Percentiles rank a stretch among this genome's conserved stretches.
Conservation (phyloP, 2,888 invertebrate genomes). For the Lamellibrachia columna region DNA sequence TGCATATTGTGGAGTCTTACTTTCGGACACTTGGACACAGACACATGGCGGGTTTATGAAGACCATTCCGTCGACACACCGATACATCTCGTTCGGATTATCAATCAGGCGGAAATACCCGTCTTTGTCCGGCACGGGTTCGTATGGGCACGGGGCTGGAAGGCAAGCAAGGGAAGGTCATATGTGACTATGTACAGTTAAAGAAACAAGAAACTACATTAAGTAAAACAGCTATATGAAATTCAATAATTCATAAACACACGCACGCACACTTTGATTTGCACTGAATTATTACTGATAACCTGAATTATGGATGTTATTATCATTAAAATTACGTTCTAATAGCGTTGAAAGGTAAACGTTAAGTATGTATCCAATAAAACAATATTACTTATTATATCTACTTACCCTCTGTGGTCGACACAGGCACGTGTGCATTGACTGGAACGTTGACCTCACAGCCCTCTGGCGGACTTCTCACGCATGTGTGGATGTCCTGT, state of each 20-base stretch:
- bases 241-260: too few species aligned
- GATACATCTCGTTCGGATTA: neutral
- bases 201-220: too few species aligned
- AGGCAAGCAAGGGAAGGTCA: neutral
- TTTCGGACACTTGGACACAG: neutral
- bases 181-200: too few species aligned
- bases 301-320: too few species aligned
- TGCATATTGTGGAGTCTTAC: neutral
- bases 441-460: neutral
- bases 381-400: neutral
- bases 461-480: neutral
- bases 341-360: too few species aligned
- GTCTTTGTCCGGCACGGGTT: neutral
- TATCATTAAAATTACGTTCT: too few species aligned
- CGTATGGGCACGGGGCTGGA: neutral
- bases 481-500: conserved; percentile 17
- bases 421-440: neutral
- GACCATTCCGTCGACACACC: neutral
- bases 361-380: too few species aligned
- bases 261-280: too few species aligned
- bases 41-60: neutral
- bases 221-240: too few species aligned
- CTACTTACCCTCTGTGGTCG: neutral
- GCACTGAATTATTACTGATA: too few species aligned
- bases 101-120: neutral